Percentiles rank a stretch among this genome's conserved stretches.
Evolutionary conservation across 2,797 vertebrate species (phyloP).

Genomic region (Acropternis orthonyx): DNA sequence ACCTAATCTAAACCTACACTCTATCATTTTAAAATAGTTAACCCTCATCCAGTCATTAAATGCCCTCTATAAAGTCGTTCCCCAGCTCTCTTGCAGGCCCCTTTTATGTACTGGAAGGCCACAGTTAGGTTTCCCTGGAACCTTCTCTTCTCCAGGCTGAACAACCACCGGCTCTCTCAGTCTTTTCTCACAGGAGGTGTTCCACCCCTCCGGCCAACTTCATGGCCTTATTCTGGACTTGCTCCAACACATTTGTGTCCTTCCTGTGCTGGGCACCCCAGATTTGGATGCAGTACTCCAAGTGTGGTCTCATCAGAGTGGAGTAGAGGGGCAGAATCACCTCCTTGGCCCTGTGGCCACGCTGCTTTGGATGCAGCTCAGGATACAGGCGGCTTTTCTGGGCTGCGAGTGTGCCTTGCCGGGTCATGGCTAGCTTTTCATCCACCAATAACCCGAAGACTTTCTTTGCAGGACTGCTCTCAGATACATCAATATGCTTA

Average conservation of each 20-base stretch:
- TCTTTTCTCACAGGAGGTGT: not conserved
- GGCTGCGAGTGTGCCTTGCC: rapidly evolving
- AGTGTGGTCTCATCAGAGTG: not conserved
- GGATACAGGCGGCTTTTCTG: rapidly evolving
- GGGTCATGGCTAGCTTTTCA: not conserved
- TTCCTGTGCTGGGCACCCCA: not conserved
- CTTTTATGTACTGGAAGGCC: not conserved
- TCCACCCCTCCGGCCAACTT: not conserved
- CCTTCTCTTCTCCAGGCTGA: not conserved
- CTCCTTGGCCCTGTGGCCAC: rapidly evolving
- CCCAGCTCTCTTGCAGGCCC: not conserved
- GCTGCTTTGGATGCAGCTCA: not conserved
- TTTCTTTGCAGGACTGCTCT: not conserved
- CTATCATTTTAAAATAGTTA: not conserved
- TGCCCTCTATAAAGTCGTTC: not conserved
- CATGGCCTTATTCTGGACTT: not conserved
- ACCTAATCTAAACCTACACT: not conserved
- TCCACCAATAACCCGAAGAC: not conserved
- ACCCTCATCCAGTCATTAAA: not conserved
- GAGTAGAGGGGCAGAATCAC: not conserved
- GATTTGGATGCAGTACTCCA: rapidly evolving
- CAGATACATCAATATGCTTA: not conserved
- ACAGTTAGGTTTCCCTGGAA: not conserved
- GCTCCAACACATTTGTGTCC: rapidly evolving
- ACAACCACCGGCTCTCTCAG: not conserved